phyloP scores from a whole-genome alignment of 2,797 vertebrate species.

The Gouania willdenowi region DNA sequence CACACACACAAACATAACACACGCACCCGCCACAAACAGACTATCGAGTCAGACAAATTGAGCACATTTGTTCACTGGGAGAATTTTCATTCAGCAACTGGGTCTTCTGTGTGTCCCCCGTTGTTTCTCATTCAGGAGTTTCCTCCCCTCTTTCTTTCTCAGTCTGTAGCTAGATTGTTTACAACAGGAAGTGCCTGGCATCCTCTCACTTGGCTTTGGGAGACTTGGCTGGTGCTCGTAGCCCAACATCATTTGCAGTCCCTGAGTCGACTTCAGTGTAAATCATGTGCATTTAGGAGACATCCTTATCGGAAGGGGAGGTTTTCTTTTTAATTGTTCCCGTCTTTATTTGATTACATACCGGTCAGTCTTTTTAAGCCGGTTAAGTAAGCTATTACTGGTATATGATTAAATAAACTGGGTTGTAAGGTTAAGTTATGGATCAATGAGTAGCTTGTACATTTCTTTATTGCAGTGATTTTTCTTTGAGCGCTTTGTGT shows the following conservation, averaged over 20 bases:
- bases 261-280: slow-evolving; percentile 63
- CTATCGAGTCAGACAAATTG: slow-evolving; percentile 66
- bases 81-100: slow-evolving; percentile 68
- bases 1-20: slow-evolving; percentile 9
- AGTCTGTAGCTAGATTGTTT: slow-evolving; percentile 65
- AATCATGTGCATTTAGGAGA: slow-evolving; percentile 71
- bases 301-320: slow-evolving; percentile 67
- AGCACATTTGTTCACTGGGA: slow-evolving; percentile 61
- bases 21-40: slow-evolving; percentile 45
- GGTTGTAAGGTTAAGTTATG: slow-evolving; percentile 36
- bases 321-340: slow-evolving; percentile 72
- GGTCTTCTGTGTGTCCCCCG: slow-evolving; percentile 56
- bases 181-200: slow-evolving; percentile 72
- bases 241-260: slow-evolving; percentile 67
- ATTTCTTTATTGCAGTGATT: slow-evolving; percentile 31
- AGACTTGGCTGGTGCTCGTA: slow-evolving; percentile 65
- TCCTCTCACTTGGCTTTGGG: slow-evolving; percentile 63
- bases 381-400: slow-evolving; percentile 58
- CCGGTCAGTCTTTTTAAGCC: slow-evolving; percentile 49
- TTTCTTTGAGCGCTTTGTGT: too few relatives aligned
- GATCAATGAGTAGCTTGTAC: slow-evolving; percentile 53
- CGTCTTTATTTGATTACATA: slow-evolving; percentile 72
- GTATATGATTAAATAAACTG: slow-evolving; percentile 52
- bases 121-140: slow-evolving; percentile 65
- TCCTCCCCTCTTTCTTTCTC: slow-evolving; percentile 59